phyloP scores from a whole-genome alignment of 2,888 invertebrate species.

The Crocallis elinguaria region DNA sequence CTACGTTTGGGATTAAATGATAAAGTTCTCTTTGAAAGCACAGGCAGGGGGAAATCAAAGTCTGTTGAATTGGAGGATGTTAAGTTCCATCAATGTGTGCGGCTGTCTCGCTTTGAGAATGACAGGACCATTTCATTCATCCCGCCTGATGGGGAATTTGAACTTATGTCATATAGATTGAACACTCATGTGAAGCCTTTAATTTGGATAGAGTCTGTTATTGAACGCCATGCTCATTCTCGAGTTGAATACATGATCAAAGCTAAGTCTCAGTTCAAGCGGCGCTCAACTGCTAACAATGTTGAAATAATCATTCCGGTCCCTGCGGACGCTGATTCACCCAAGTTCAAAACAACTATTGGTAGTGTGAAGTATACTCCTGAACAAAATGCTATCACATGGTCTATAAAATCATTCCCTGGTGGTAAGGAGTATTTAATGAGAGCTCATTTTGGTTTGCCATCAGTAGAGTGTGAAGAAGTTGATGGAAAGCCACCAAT shows the following conservation, averaged over 20 bases:
- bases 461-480: slow-evolving; percentile 97
- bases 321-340: slow-evolving; percentile 98
- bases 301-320: slow-evolving; percentile 99
- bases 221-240: slow-evolving; percentile 98
- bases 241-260: slow-evolving; percentile 99
- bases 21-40: slow-evolving; percentile 98
- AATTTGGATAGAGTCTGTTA: slow-evolving; percentile 99
- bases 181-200: slow-evolving; percentile 99
- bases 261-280: slow-evolving; percentile 98
- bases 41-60: slow-evolving; percentile 98
- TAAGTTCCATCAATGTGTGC: slow-evolving; percentile 99
- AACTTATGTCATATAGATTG: slow-evolving; percentile 98
- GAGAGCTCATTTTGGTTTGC: slow-evolving; percentile 98
- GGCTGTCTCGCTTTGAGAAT: slow-evolving; percentile 98
- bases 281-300: slow-evolving; percentile 98
- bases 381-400: slow-evolving; percentile 97
- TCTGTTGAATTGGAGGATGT: slow-evolving; percentile 99
- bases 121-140: slow-evolving; percentile 99
- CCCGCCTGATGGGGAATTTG: slow-evolving; percentile 99
- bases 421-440: slow-evolving; percentile 99
- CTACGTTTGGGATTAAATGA: slow-evolving; percentile 98
- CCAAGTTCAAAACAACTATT: slow-evolving; percentile 98
- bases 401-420: slow-evolving; percentile 99
- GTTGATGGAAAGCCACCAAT: slow-evolving; percentile 98
- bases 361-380: slow-evolving; percentile 99